phyloP scores from a whole-genome alignment of 92 coral and sea anemone species.

The Epizoanthus ramosus region DNA sequence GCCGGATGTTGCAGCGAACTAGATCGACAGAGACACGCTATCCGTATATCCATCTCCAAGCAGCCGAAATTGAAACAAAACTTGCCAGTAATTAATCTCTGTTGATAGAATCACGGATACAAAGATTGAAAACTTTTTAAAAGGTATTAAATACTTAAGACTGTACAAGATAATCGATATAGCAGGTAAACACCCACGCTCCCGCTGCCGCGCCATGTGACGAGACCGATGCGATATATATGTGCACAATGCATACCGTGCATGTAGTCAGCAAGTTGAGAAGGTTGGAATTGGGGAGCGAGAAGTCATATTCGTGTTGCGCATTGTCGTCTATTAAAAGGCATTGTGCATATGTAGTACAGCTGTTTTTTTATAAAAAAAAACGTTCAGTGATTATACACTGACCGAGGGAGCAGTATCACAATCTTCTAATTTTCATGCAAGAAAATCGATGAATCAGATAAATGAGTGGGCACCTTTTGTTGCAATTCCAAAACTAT shows the following conservation, averaged over 20 bases:
- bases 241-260: not conserved
- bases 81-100: constrained; percentile 11
- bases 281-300: no score
- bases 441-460: no score
- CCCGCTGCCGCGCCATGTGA: not conserved
- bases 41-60: not conserved
- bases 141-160: not conserved
- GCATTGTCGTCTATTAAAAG: no score
- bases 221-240: not conserved
- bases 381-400: no score
- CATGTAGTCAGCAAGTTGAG: no score
- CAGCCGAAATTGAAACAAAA: not conserved
- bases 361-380: no score
- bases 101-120: not conserved
- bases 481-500: no score
- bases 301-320: no score
- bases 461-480: no score
- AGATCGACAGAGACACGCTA: not conserved
- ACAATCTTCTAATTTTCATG: no score
- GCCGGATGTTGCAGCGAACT: not conserved
- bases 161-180: not conserved
- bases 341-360: no score
- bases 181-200: not conserved
- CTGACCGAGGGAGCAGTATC: no score
- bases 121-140: constrained; percentile 3